phyloP scores from a whole-genome alignment of 2,888 invertebrate genomes.

The Panopea generosa region DNA sequence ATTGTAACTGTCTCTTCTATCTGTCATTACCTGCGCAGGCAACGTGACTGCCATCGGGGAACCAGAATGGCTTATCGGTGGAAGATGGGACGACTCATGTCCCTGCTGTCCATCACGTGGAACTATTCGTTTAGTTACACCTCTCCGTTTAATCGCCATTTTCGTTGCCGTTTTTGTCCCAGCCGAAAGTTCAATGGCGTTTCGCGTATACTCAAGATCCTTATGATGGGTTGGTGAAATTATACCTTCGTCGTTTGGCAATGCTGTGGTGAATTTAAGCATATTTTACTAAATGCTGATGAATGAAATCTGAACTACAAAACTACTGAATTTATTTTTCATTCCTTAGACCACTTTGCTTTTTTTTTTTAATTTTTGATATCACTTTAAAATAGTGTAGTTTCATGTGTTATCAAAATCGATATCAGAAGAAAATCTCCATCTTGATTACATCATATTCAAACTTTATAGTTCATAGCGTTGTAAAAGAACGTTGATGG shows the following conservation, averaged over 20 bases:
- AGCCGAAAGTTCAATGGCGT: constrained; percentile 55
- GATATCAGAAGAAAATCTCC: too few relatives aligned
- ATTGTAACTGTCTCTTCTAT: constrained; percentile 24
- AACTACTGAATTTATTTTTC: not conserved
- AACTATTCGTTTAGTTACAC: constrained; percentile 44
- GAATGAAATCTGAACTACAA: not conserved
- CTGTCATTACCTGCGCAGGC: constrained; percentile 18
- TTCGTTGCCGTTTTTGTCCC: constrained; percentile 60
- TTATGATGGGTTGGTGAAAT: constrained; percentile 64
- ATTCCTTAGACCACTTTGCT: too few relatives aligned
- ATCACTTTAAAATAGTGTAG: too few relatives aligned
- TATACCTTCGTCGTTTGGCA: constrained; percentile 64
- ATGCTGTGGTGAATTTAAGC: constrained; percentile 66
- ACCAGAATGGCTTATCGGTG: constrained; percentile 61
- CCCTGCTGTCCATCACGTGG: constrained; percentile 33
- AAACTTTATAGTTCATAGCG: too few relatives aligned
- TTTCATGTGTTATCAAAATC: too few relatives aligned
- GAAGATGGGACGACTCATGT: constrained; percentile 57
- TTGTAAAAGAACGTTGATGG: too few relatives aligned
- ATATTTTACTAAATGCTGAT: constrained; percentile 24
- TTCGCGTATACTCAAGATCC: constrained; percentile 55
- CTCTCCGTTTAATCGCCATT: constrained; percentile 66
- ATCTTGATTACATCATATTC: too few relatives aligned
- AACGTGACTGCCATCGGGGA: constrained; percentile 43
- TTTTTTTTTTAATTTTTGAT: too few relatives aligned